Percentiles rank a stretch among this genome's conserved stretches.
Evolutionary conservation across 2,888 invertebrate species (phyloP).

Genomic region (Dolomedes plantarius): DNA sequence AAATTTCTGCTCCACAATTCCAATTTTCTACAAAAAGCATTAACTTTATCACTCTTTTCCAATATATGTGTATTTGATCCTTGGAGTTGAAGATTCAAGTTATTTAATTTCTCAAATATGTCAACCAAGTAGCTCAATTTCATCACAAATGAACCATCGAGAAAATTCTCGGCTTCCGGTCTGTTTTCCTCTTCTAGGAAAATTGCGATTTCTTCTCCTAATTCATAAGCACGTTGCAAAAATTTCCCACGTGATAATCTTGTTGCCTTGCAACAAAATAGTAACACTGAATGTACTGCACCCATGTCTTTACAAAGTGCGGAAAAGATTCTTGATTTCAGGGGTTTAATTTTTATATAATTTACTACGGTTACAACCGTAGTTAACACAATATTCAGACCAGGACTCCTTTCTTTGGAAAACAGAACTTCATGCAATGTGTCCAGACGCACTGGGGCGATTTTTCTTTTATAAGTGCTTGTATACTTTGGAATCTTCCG

Average conservation of each 20-base stretch:
- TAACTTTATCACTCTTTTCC: constrained; percentile 38
- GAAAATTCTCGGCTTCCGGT: constrained; percentile 13
- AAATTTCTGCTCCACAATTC: constrained; percentile 54
- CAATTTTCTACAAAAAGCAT: constrained; percentile 49
- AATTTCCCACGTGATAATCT: constrained; percentile 10
- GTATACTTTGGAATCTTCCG: neutral
- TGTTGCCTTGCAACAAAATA: constrained; percentile 5
- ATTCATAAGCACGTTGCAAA: constrained; percentile 13
- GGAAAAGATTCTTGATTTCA: constrained; percentile 8
- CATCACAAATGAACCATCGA: constrained; percentile 57
- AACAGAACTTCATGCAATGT: too few species aligned
- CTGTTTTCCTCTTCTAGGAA: constrained; percentile 8
- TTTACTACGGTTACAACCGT: constrained; percentile 24
- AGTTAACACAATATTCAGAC: constrained; percentile 31
- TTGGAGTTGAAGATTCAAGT: constrained; percentile 47
- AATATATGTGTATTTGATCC: constrained; percentile 35
- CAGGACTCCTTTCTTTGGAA: too few species aligned
- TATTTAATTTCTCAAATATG: constrained; percentile 56
- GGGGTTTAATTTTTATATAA: neutral
- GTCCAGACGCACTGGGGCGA: constrained; percentile 16
- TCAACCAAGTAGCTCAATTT: constrained; percentile 55
- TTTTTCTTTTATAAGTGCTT: constrained; percentile 32
- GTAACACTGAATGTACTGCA: constrained; percentile 4
- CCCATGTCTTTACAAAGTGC: constrained; percentile 11
- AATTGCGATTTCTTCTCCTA: neutral